Evolutionary conservation across 2,888 invertebrate genomes (phyloP).

Genomic region (Parnassius apollo): DNA sequence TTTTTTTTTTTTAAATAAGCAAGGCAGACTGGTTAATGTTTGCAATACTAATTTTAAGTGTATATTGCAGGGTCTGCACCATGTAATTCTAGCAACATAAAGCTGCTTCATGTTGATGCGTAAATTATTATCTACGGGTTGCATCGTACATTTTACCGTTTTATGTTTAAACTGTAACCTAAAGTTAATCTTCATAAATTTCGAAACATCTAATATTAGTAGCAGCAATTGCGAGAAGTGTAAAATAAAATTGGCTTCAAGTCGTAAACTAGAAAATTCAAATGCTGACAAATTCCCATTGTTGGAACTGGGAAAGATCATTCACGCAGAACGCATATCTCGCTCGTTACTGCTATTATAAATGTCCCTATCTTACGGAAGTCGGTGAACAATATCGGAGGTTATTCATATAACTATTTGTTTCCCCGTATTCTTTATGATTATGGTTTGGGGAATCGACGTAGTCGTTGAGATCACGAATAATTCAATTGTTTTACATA

Average conservation of each 20-base stretch:
- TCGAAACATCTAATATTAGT: constrained; percentile 6
- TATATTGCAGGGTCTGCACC: constrained; percentile 2
- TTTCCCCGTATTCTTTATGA: constrained; percentile 52
- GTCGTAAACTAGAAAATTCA: constrained; percentile 18
- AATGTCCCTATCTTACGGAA: constrained; percentile 42
- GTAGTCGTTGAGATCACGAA: constrained; percentile 44
- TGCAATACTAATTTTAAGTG: constrained; percentile 21
- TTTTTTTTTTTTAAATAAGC: constrained; percentile 10
- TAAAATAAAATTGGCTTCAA: constrained; percentile 17
- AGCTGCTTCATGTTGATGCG: constrained; percentile 15
- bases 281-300: constrained; percentile 27
- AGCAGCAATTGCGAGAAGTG: constrained; percentile 9
- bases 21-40: constrained; percentile 13
- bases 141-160: constrained; percentile 8
- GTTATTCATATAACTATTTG: constrained; percentile 50
- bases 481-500: constrained; percentile 27
- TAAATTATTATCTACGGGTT: constrained; percentile 13
- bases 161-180: neutral
- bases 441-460: constrained; percentile 41
- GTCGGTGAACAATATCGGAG: constrained; percentile 37
- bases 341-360: constrained; percentile 37
- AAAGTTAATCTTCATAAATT: constrained; percentile 4
- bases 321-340: constrained; percentile 36
- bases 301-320: constrained; percentile 19
- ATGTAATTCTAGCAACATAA: constrained; percentile 18